Conservation (phyloP, 2,888 invertebrate species). For the Netelia melanura region DNA sequence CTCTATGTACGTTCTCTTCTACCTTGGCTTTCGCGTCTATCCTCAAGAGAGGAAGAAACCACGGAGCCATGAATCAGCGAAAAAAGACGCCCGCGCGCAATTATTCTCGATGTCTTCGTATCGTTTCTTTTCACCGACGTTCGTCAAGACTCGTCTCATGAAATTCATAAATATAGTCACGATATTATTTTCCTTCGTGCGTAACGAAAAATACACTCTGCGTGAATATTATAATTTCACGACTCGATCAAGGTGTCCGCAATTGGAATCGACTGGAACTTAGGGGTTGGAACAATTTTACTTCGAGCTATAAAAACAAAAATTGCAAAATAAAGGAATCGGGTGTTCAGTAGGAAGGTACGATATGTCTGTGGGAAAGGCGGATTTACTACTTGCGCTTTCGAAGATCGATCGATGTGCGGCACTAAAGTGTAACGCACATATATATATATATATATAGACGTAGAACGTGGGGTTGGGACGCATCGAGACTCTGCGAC, state of each 20-base stretch:
- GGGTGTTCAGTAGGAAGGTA: constrained; percentile 2
- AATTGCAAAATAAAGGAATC: no score
- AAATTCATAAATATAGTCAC: no score
- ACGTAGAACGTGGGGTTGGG: neutral
- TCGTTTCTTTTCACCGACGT: constrained; percentile 15
- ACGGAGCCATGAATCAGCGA: constrained; percentile 51
- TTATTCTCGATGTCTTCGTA: constrained; percentile 57
- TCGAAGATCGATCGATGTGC: constrained; percentile 62
- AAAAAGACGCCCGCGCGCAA: constrained; percentile 66
- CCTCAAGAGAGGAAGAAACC: constrained; percentile 34
- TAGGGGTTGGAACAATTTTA: no score
- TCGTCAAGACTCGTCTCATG: no score
- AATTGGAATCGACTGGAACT: no score
- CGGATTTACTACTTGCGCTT: constrained; percentile 52
- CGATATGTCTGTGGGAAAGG: constrained; percentile 36
- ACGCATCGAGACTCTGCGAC: constrained; percentile 44
- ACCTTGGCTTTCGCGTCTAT: constrained; percentile 30
- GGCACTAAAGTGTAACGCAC: constrained; percentile 10
- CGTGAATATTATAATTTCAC: no score
- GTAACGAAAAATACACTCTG: no score
- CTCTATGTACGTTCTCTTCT: neutral
- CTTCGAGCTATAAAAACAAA: no score
- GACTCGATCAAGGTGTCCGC: no score
- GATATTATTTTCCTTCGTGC: no score
- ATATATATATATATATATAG: constrained; percentile 21